These are phyloP conservation scores for Hypomecis punctinalis DNA, from an alignment of 2,888 invertebrate genomes.

Conservation along the genomic window DNA sequence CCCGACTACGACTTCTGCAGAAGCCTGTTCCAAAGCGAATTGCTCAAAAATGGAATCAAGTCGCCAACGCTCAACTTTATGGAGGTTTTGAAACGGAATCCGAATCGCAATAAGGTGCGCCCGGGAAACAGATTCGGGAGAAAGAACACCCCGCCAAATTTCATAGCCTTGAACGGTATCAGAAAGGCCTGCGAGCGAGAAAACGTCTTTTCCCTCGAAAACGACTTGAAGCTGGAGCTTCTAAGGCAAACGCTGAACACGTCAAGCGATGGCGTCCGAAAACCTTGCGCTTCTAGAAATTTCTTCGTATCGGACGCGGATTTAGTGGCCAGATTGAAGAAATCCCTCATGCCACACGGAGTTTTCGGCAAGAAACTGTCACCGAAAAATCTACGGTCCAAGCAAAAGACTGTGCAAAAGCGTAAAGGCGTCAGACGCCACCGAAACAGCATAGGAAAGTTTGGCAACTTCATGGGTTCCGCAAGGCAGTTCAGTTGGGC, in stretches of 20 bases:
- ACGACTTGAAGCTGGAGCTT: conserved; percentile 73
- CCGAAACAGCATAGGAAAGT: conserved; percentile 78
- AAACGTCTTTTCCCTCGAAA: conserved; percentile 75
- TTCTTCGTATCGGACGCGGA: conserved; percentile 81
- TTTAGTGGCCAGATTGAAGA: conserved; percentile 75
- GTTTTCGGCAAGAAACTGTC: conserved; percentile 82
- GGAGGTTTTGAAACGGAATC: conserved; percentile 66
- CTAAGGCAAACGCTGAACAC: conserved; percentile 74
- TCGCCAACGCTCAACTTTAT: conserved; percentile 76
- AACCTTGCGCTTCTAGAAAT: conserved; percentile 77
- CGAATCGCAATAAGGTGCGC: conserved; percentile 68
- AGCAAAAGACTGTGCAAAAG: conserved; percentile 77
- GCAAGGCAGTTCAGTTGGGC: conserved; percentile 88
- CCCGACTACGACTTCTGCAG: conserved; percentile 91
- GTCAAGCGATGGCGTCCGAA: conserved; percentile 77
- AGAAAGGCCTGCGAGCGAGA: conserved; percentile 76
- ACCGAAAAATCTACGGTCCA: conserved; percentile 87
- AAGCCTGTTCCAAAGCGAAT: conserved; percentile 87
- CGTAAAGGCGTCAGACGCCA: conserved; percentile 76
- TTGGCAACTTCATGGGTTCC: conserved; percentile 82
- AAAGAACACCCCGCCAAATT: conserved; percentile 74
- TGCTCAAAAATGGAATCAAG: conserved; percentile 83
- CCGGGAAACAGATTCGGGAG: conserved; percentile 69
- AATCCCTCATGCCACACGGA: conserved; percentile 80
- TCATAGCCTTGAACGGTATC: conserved; percentile 71